Evolutionary conservation across 2,888 invertebrate genomes (phyloP).

Genomic region (Volucella bombylans): DNA sequence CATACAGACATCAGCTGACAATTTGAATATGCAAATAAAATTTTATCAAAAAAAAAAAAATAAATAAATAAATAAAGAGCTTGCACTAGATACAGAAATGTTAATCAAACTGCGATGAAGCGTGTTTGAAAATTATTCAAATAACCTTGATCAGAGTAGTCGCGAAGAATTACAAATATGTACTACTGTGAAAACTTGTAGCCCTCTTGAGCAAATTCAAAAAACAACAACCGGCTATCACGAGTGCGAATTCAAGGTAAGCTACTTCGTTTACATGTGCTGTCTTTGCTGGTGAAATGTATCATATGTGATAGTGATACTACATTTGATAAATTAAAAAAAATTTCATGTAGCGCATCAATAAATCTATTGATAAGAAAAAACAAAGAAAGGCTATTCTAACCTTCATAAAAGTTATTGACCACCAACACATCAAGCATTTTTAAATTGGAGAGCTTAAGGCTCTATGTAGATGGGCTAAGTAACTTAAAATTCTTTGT

Average conservation of each 20-base stretch:
- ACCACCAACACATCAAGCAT: no score
- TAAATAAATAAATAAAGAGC: neutral
- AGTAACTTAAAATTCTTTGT: no score
- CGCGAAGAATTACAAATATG: neutral
- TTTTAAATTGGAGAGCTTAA: no score
- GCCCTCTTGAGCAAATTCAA: neutral
- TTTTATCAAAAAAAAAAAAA: neutral
- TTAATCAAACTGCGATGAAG: neutral
- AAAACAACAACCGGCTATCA: neutral
- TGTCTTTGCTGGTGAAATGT: no score
- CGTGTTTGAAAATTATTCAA: neutral
- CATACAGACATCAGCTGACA: neutral
- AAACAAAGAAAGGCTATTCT: no score
- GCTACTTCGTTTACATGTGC: neutral
- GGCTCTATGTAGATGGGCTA: no score
- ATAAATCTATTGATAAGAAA: no score
- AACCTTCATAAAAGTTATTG: no score
- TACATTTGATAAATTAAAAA: no score
- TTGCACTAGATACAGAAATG: neutral
- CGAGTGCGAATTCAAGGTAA: conserved; percentile 10
- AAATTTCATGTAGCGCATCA: no score
- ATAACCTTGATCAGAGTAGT: neutral
- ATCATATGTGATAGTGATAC: no score
- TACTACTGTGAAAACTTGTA: no score
- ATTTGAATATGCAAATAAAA: neutral